These are phyloP conservation scores for Philaethria dido DNA, from an alignment of 2,888 invertebrate species.

Conservation along the genomic window DNA sequence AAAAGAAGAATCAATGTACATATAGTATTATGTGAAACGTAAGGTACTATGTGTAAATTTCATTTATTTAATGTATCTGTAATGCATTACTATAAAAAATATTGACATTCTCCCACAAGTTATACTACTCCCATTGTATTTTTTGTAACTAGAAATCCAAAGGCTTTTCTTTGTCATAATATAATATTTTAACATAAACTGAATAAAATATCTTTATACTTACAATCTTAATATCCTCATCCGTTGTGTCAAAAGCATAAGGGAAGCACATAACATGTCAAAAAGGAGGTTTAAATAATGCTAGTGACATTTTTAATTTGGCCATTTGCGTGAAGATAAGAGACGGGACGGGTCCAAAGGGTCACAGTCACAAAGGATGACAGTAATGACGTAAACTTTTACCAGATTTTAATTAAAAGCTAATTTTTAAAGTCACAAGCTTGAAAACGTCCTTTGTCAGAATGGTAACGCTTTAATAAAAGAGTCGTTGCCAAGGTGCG, in stretches of 20 bases:
- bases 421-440: slow-evolving; percentile 69
- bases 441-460: slow-evolving; percentile 56
- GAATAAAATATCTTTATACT: not conserved
- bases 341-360: slow-evolving; percentile 58
- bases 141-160: no score
- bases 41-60: no score
- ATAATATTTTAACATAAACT: not conserved
- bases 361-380: slow-evolving; percentile 68
- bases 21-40: no score
- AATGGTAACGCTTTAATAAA: slow-evolving; percentile 27
- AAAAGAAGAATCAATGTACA: no score
- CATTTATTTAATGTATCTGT: no score
- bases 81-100: no score
- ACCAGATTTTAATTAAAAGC: slow-evolving; percentile 76
- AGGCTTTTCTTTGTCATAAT: no score
- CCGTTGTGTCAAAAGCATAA: slow-evolving; percentile 10
- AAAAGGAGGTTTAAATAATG: slow-evolving; percentile 27
- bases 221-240: not conserved
- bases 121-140: no score
- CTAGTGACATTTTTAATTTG: slow-evolving; percentile 34
- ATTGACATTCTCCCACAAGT: no score
- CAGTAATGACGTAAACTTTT: slow-evolving; percentile 72
- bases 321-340: slow-evolving; percentile 61
- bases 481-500: slow-evolving; percentile 13
- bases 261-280: slow-evolving; percentile 26